A percentile compares a stretch with the other conserved stretches of the same genome.
These are phyloP conservation scores for Nasonia giraulti DNA, from an alignment of 1,140 invertebrate genomes.

Conservation along the genomic window DNA sequence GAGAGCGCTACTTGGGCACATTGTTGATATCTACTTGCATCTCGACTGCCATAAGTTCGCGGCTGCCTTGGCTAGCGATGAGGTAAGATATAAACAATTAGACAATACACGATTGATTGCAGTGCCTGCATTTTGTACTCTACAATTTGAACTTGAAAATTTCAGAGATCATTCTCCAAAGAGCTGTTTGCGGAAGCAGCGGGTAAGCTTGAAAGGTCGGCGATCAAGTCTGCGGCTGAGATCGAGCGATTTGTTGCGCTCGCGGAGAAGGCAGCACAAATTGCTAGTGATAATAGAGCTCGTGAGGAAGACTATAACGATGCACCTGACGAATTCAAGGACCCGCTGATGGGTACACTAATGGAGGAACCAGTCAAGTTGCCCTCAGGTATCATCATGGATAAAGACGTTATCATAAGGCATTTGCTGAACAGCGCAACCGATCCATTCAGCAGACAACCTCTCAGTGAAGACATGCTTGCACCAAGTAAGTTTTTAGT, in stretches of 20 bases:
- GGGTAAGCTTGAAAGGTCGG: slow-evolving; percentile 83
- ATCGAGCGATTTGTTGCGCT: slow-evolving; percentile 89
- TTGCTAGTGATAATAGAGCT: slow-evolving; percentile 88
- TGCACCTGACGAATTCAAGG: slow-evolving; percentile 97
- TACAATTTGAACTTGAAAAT: slow-evolving; percentile 50
- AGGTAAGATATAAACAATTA: slow-evolving; percentile 75
- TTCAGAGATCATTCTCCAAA: slow-evolving; percentile 92
- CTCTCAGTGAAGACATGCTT: slow-evolving; percentile 91
- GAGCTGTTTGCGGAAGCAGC: slow-evolving; percentile 95
- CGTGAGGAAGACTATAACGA: slow-evolving; percentile 94
- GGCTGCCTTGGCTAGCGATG: slow-evolving; percentile 90
- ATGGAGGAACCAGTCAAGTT: slow-evolving; percentile 97
- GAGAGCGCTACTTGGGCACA: slow-evolving; percentile 88
- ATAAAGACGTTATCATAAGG: slow-evolving; percentile 92
- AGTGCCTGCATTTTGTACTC: not conserved
- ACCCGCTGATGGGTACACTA: slow-evolving; percentile 97
- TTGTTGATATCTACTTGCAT: slow-evolving; percentile 98
- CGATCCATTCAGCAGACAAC: slow-evolving; percentile 97
- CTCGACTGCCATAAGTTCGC: slow-evolving; percentile 94
- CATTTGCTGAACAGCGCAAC: slow-evolving; percentile 97
- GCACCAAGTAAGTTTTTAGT: slow-evolving; percentile 78
- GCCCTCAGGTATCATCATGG: slow-evolving; percentile 96
- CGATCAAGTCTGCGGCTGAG: slow-evolving; percentile 88
- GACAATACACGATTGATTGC: not conserved
- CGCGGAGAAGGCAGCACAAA: slow-evolving; percentile 85